Evolutionary conservation across 2,888 invertebrate species (phyloP).

Genomic region (Agrochola lota): DNA sequence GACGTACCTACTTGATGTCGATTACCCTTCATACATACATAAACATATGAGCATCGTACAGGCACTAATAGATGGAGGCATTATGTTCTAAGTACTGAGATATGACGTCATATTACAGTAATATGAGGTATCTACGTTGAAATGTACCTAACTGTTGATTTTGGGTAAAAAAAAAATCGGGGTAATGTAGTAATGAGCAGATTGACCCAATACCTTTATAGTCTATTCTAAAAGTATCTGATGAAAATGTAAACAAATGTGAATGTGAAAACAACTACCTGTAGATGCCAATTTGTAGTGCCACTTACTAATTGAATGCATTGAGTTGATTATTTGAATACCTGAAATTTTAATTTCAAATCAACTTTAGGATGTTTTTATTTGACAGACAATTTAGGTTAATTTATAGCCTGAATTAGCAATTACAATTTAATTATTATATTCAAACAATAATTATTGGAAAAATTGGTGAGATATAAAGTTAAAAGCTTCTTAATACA

Average conservation of each 20-base stretch:
- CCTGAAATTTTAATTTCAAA: too few species aligned
- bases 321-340: too few species aligned
- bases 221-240: neutral
- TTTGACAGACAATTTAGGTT: too few species aligned
- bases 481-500: too few species aligned
- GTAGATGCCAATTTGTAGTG: neutral
- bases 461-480: too few species aligned
- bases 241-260: neutral
- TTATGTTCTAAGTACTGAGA: conserved; percentile 33
- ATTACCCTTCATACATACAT: conserved; percentile 35
- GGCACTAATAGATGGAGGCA: conserved; percentile 34
- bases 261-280: neutral
- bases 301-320: too few species aligned
- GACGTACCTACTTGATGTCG: conserved; percentile 30
- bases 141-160: neutral
- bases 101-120: conserved; percentile 10
- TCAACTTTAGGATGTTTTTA: too few species aligned
- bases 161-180: neutral
- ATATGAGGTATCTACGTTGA: neutral
- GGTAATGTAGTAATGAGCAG: neutral
- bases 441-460: too few species aligned
- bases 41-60: conserved; percentile 36
- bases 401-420: too few species aligned
- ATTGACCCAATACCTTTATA: neutral
- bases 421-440: too few species aligned